phyloP scores from a whole-genome alignment of 1,140 invertebrate genomes.

The Zaprionus davidi region DNA sequence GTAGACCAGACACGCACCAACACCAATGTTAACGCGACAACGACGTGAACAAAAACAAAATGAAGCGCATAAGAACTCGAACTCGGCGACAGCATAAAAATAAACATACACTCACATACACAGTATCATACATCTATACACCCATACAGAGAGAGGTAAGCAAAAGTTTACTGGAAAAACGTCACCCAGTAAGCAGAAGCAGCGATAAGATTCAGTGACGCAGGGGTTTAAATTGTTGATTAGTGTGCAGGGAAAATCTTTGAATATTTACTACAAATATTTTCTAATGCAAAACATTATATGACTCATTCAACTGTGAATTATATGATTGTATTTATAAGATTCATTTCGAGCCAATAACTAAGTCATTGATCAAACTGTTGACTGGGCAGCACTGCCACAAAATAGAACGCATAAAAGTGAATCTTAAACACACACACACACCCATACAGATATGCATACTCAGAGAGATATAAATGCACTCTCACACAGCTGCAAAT shows the following conservation, averaged over 20 bases:
- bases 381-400: constrained; percentile 40
- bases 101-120: constrained; percentile 52
- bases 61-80: constrained; percentile 65
- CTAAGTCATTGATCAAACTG: constrained; percentile 24
- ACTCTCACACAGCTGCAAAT: constrained; percentile 56
- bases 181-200: constrained; percentile 56
- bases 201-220: constrained; percentile 33
- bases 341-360: not conserved
- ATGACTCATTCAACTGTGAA: not conserved
- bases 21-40: constrained; percentile 42
- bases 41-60: constrained; percentile 50
- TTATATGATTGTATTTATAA: not conserved
- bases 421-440: constrained; percentile 54
- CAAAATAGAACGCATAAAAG: constrained; percentile 60
- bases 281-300: not conserved
- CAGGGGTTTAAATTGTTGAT: constrained; percentile 29
- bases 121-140: not conserved
- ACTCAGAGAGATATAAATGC: constrained; percentile 22
- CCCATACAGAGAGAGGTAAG: constrained; percentile 8
- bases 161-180: constrained; percentile 70
- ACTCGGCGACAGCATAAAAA: constrained; percentile 74
- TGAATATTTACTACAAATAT: not conserved
- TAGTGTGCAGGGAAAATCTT: constrained; percentile 15
- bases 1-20: constrained; percentile 69
- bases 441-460: constrained; percentile 10